Evolutionary conservation across 2,113 vertebrate species (phyloP), one percentile per base, ranked within the genome.

Genomic region (Oophaga pumilio): DNA sequence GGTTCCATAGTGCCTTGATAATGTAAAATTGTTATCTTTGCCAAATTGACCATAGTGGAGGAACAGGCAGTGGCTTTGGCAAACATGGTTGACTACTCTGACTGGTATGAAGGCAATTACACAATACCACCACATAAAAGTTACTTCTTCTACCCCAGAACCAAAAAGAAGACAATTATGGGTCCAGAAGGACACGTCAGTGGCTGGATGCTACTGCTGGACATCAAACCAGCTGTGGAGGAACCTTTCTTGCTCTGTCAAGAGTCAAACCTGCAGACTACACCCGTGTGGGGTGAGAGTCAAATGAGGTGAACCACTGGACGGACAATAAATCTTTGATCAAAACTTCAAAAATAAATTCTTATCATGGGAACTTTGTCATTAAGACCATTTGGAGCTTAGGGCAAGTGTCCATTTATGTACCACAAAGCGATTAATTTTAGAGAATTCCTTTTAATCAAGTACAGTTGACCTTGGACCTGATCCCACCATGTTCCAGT

Each of bases 331-430:
- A 2, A 56, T 0, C 28, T 6, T 1, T 4, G 4, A 73, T 43
- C 10, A 18, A 43, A 0, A 43, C 12, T 71, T 33, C 26, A 71
- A 71, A 33, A 71, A 71, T 71, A 71, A 71, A 18, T 43, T 73
- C 17, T 73, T 73, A 73, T 26, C 77, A 79, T 79, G 77, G 15
- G 77, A 79, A 79, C 18, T 79, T 57, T 28, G 26, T 79, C 24
- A 26, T 26, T 79, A 26, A 1, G 26, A 59, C 53, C 77, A 79
- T 59, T 14, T 59, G 77, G 77, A 56, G 26, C 18, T 59, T 59
- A 57, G 24, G 77, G 24, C 52, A 26, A 17, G 2, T 33, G 15
- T 33, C 77, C 77, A 59, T 79, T 18, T 15, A 79, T 50, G 1
- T 18, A 50, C 14, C 9, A 12, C 13, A 15, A 79, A 28, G 8